These are phyloP conservation scores for Cantharis rustica DNA, from an alignment of 2,888 invertebrate species.

Conservation along the genomic window DNA sequence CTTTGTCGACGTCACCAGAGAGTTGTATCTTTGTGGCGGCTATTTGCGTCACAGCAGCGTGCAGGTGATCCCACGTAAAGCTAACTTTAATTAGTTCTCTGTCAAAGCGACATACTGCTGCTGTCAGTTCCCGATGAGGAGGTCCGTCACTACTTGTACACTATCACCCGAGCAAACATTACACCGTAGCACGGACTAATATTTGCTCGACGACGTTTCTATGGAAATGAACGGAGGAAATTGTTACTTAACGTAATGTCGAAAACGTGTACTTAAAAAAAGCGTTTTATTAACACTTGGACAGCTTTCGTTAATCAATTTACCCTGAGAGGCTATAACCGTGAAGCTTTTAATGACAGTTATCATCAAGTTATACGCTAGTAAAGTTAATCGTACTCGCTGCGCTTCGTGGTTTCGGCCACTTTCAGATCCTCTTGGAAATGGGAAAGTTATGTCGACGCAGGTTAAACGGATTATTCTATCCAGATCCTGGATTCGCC, in stretches of 20 bases:
- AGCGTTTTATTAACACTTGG: slow-evolving; percentile 46
- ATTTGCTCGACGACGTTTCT: background rate
- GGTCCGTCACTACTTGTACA: slow-evolving; percentile 25
- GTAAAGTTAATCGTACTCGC: slow-evolving; percentile 47
- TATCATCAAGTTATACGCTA: slow-evolving; percentile 49
- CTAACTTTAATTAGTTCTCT: slow-evolving; percentile 49
- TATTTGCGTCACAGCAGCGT: slow-evolving; percentile 46
- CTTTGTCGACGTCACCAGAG: slow-evolving; percentile 23
- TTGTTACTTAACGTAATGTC: background rate
- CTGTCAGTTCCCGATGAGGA: slow-evolving; percentile 37
- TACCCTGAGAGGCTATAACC: slow-evolving; percentile 44
- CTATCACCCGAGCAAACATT: slow-evolving; percentile 5
- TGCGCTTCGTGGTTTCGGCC: slow-evolving; percentile 32
- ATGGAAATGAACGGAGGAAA: background rate
- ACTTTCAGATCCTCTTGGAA: slow-evolving; percentile 44
- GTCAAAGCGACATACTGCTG: slow-evolving; percentile 45
- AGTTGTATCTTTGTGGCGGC: slow-evolving; percentile 39
- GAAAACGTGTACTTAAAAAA: slow-evolving; percentile 27
- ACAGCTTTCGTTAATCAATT: slow-evolving; percentile 51
- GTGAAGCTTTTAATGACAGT: slow-evolving; percentile 51
- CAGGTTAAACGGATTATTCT: slow-evolving; percentile 56
- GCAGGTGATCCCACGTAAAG: slow-evolving; percentile 48
- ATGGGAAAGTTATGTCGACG: slow-evolving; percentile 56
- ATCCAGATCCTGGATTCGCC: slow-evolving; percentile 37
- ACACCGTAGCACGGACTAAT: background rate